phyloP scores from a whole-genome alignment of 2,113 vertebrate genomes.

The Spheniscus mendiculus region DNA sequence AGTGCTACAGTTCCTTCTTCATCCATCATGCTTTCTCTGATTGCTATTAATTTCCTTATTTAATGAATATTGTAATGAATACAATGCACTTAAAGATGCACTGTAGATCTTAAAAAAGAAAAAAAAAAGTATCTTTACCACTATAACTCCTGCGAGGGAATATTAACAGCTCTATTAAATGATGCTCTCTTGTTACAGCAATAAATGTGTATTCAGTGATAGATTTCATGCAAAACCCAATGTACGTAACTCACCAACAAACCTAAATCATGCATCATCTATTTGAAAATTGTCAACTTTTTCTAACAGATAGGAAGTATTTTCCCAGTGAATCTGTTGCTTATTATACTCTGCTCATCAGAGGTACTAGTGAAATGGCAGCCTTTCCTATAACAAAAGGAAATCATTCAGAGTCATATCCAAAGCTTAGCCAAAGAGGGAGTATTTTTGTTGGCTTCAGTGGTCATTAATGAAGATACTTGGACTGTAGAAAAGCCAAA shows the following conservation, averaged over 20 bases:
- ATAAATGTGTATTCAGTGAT: background rate
- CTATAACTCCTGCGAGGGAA: background rate
- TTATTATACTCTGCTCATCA: background rate
- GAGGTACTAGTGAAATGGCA: background rate
- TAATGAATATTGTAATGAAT: conserved; percentile 1
- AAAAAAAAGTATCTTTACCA: background rate
- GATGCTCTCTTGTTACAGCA: background rate
- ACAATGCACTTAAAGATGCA: background rate
- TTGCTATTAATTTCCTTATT: background rate
- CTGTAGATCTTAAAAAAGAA: background rate
- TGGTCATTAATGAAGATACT: background rate
- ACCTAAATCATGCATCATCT: background rate
- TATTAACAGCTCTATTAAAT: conserved; percentile 17
- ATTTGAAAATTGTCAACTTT: background rate
- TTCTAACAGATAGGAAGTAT: background rate
- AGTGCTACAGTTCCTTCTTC: background rate
- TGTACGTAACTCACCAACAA: background rate
- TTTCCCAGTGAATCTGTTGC: background rate
- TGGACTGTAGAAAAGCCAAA: background rate
- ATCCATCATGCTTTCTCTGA: background rate
- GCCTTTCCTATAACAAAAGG: background rate
- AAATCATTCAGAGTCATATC: background rate
- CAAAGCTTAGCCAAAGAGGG: background rate
- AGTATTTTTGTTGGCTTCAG: background rate
- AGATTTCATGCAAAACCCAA: background rate